Conservation (phyloP, 2,113 vertebrate genomes). For the Coryphaenoides rupestris region DNA sequence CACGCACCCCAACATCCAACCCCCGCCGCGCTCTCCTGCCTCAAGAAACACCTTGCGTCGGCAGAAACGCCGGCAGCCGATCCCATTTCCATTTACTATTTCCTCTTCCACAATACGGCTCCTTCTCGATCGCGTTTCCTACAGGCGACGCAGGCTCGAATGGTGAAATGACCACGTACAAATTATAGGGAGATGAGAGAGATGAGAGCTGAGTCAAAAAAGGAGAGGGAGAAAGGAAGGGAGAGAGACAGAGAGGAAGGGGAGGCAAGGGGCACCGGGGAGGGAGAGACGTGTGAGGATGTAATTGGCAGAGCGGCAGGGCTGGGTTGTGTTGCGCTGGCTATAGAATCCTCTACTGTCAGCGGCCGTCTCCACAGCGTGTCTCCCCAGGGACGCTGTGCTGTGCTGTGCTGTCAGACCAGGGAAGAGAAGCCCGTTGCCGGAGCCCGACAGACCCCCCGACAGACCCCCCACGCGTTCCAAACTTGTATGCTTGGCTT, state of each 20-base stretch:
- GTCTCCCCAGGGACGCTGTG: slow-evolving; percentile 49
- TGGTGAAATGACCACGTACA: neutral
- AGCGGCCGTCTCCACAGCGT: slow-evolving; percentile 30
- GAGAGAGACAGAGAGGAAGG: neutral
- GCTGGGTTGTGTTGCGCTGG: slow-evolving; percentile 18
- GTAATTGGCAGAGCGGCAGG: slow-evolving; percentile 39
- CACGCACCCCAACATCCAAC: slow-evolving; percentile 7
- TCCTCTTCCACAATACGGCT: neutral
- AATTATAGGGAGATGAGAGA: too few relatives aligned
- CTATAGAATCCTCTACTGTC: slow-evolving; percentile 29
- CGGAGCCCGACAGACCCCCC: slow-evolving; percentile 30
- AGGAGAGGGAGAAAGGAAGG: slow-evolving; percentile 14
- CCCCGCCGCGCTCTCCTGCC: slow-evolving; percentile 12
- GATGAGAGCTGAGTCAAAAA: neutral
- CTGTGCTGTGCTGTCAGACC: slow-evolving; percentile 51
- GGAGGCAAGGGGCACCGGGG: neutral
- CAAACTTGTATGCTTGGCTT: too few relatives aligned
- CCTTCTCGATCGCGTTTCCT: neutral
- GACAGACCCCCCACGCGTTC: too few relatives aligned
- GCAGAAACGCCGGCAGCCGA: slow-evolving; percentile 16
- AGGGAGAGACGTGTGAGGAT: neutral
- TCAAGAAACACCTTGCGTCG: slow-evolving; percentile 20
- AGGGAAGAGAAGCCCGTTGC: slow-evolving; percentile 16
- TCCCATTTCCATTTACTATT: slow-evolving; percentile 2
- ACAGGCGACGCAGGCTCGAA: neutral